Base-by-base conservation (phyloP, 2,888 invertebrate genomes). In the Melieria crassipennis region DNA sequence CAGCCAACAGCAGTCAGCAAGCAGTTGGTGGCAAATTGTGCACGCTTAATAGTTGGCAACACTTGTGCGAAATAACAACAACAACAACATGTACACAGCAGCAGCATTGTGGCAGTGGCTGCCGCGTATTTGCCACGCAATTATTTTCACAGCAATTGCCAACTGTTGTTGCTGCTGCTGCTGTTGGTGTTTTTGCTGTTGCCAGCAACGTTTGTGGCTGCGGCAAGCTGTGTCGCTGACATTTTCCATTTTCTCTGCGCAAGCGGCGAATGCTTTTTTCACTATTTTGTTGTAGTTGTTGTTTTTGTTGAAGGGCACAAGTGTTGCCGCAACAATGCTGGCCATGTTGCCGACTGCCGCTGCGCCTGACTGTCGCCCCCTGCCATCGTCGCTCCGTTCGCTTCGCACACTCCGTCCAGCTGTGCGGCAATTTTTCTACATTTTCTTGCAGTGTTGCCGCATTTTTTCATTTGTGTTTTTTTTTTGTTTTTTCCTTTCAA, bases 181-280 rank as follows among this genome's bases (percentile, higher is more conserved):
- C 55, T 70, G 69, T 67, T 70, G 71, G 64, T 69, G 69, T 68
- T 75, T 74, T 75, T 80, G 75, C 76, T 78, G 76, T 79, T 79
- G 74, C 80, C 75, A 76, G 78, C 46, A 30, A n/a, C 58, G 58
- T 50, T 55, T 81, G 81, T 76, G 79, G 77, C 77, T 80, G 81
- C 62, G 47, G 47, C 42, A 63, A 47, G 56, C 56, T 63, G 69
- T 76, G 80, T 74, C 77, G 78, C 78, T 79, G 82, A 83, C 82
- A 82, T 83, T 82, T 82, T 82, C 82, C 82, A 83, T 83, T 83
- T 81, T 79, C 75, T 57, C 69, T 67, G 70, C 67, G 45, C 45
- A 43, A 52, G 61, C 58, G 61, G 50, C 52, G 7, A 62, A 45
- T 43, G 13, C 55, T 57, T 73, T 72, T 30, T 30, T 30, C 30